Evolutionary conservation across 1,140 invertebrate genomes (phyloP), one percentile per base, ranked within the genome.

Genomic region (Nixonia krombeini): DNA sequence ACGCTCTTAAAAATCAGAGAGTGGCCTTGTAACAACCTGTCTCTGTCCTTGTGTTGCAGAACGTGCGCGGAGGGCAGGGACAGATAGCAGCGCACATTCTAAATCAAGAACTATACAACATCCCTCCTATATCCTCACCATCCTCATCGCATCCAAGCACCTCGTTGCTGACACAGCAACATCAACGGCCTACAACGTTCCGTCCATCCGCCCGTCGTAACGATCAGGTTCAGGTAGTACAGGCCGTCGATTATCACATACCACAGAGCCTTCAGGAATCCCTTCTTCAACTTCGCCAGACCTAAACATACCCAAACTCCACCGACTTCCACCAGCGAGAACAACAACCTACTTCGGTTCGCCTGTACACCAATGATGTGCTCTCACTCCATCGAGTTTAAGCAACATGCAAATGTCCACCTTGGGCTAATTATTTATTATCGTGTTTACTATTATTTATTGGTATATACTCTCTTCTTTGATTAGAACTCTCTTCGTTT

Each of bases 41-140:
- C 83, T 83, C 83, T 84, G 83, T 83, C 83, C 80, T 83, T 83
- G 79, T 85, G 80, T 85, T 85, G 80, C 82, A 85, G 83, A 85
- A 81, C 63, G 73, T 78, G 80, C 80, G 80, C 80, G 81, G 79
- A 79, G 80, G 80, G 78, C 83, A 83, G 81, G 83, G 80, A 81
- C 81, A 85, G 81, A 56, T 62, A 71, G 40, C 75, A 23, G 68
- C 68, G 55, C 56, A 71, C 29, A 62, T 55, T 66, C 49, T 70
- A 72, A 72, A 72, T 50, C 74, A 78, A 72, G 69, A 78, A 63
- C 62, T 64, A 49, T 75, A 59, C 55, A 40, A 56, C 68, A 64
- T 51, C 67, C 61, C 52, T 18, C 70, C 72, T 47, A 58, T 61
- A 29, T 26, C 61, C 38, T 41, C 73, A 25, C 15, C 72, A 49